A percentile compares a stretch with the other conserved stretches of the same genome.
Conservation (phyloP, 2,113 vertebrate genomes). For the Mellivora capensis region DNA sequence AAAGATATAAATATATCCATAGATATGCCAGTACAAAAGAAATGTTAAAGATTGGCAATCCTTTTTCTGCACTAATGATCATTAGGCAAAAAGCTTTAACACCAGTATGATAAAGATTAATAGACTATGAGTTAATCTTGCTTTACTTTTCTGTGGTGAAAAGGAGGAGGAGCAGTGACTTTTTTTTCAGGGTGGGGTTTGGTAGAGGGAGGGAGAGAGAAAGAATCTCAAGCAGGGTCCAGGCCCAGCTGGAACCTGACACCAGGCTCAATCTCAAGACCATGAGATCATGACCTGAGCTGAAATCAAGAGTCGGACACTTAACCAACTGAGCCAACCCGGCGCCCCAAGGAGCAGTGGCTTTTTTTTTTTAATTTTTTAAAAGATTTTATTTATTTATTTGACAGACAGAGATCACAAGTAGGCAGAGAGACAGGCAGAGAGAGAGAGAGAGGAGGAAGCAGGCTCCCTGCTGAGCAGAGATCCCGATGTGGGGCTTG, state of each 20-base stretch:
- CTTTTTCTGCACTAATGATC: not conserved
- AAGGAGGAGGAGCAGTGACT: not conserved
- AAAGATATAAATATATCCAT: not conserved
- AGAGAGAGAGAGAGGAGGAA: too few relatives aligned
- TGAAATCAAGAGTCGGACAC: too few relatives aligned
- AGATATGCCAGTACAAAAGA: not conserved
- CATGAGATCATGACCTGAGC: too few relatives aligned
- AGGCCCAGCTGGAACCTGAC: not conserved
- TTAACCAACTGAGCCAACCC: too few relatives aligned
- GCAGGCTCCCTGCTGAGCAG: too few relatives aligned
- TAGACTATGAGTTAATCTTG: not conserved
- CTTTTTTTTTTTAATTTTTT: too few relatives aligned
- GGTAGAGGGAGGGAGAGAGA: not conserved
- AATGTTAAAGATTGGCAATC: not conserved
- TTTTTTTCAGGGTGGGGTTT: not conserved
- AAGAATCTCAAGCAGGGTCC: not conserved
- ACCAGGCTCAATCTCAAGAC: not conserved
- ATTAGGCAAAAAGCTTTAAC: not conserved
- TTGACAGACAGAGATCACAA: too few relatives aligned
- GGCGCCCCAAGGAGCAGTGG: too few relatives aligned
- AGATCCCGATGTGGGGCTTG: too few relatives aligned
- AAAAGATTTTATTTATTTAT: too few relatives aligned
- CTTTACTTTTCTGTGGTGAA: not conserved
- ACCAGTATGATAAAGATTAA: not conserved
- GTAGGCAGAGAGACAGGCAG: too few relatives aligned